Base-by-base conservation (phyloP, 2,113 vertebrate species). In the Lagenorhynchus albirostris region DNA sequence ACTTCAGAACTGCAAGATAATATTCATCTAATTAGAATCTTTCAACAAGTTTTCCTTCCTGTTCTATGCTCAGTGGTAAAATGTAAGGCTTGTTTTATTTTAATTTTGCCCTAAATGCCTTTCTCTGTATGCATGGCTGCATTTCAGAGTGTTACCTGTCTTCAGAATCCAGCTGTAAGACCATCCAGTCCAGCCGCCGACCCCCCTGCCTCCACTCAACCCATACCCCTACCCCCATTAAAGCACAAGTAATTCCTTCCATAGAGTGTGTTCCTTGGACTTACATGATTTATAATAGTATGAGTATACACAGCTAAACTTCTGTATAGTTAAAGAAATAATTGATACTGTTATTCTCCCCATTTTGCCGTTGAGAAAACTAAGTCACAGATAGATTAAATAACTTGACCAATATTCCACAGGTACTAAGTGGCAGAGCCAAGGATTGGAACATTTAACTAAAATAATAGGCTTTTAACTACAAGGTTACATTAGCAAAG, bases 341-440 rank as follows among this genome's bases (percentile, higher is more conserved):
- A 86, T n/a, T 62, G 41, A 5, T 31, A 41, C 29, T 84, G 14
- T 88, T 73, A 50, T 50, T 73, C 47, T 93, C 7, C 38, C 76
- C 68, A 50, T 58, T 94, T 96, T 97, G 73, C 26, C 88, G 17
- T 20, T 95, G 62, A 89, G 50, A 36, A 88, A 89, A 81, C 55
- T 62, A 93, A 85, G 70, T 2, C 20, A 67, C 9, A 83, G 44
- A 74, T 29, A 38, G 53, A 82, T 68, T 41, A 83, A 63, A 6
- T 79, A 33, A 21, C 10, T 50, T 77, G 36, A 33, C 31, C 62
- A 47, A 3, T 62, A 77, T 90, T 94, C 29, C 36, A 68, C 3
- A 55, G 10, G 5, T 26, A 85, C 5, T 67, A 29, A 50, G 79
- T 58, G 53, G 13, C 38, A 92, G 60, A 94, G 55, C 20, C 38